These are phyloP conservation scores for Nothocercus julius DNA, from an alignment of 2,113 vertebrate species.

Conservation along the genomic window DNA sequence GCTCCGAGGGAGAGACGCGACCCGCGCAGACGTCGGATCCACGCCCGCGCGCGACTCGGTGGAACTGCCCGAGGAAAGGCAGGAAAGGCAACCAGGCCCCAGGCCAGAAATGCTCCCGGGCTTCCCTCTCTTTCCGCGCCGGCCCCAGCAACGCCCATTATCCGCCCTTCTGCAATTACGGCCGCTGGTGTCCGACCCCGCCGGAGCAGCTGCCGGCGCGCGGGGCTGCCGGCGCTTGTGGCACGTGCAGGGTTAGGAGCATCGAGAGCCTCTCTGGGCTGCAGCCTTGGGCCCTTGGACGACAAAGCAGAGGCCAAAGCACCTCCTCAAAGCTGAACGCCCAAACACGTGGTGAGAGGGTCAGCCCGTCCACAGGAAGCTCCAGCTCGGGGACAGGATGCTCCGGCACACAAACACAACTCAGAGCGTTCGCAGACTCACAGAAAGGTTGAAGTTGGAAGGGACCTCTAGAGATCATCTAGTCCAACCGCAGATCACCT, in stretches of 20 bases:
- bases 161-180: not conserved
- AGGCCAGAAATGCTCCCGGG: not conserved
- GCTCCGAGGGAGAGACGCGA: not conserved
- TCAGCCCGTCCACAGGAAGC: not conserved
- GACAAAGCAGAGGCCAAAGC: not conserved
- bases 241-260: fast-evolving
- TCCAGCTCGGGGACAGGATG: not conserved
- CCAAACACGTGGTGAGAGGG: not conserved
- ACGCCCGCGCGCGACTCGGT: not conserved
- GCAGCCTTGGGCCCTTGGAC: not conserved
- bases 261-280: fast-evolving
- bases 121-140: not conserved
- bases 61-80: not conserved
- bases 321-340: not conserved
- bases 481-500: no score
- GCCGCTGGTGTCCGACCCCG: not conserved
- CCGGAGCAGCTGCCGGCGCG: fast-evolving
- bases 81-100: not conserved
- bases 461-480: no score
- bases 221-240: no score
- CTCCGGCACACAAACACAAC: fast-evolving
- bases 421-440: no score
- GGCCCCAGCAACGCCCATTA: not conserved
- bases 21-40: not conserved
- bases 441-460: no score